Percentiles rank a stretch among this genome's conserved stretches.
Evolutionary conservation across 2,797 vertebrate species (phyloP).

Genomic region (Holocentrus rufus): DNA sequence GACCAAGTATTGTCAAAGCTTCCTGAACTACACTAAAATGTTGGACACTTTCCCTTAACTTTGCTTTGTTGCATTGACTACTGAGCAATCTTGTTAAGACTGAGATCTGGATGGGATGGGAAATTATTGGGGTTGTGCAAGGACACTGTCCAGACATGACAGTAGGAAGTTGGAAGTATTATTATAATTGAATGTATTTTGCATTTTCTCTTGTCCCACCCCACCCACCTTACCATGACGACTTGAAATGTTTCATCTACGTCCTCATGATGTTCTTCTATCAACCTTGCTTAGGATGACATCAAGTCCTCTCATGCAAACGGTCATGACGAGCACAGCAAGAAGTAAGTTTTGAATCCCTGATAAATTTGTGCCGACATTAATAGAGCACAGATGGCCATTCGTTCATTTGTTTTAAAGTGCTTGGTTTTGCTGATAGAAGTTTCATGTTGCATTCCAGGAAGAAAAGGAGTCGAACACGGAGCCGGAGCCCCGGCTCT

Average conservation of each 20-base stretch:
- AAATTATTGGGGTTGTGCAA: slow-evolving; percentile 76
- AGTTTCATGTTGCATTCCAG: slow-evolving; percentile 51
- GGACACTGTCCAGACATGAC: slow-evolving; percentile 74
- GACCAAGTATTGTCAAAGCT: slow-evolving; percentile 77
- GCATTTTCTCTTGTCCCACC: slow-evolving; percentile 89
- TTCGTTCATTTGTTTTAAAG: not conserved
- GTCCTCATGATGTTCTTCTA: slow-evolving; percentile 99
- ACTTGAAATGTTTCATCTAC: slow-evolving; percentile 98
- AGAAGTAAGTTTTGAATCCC: slow-evolving; percentile 88
- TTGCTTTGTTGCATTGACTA: slow-evolving; percentile 77
- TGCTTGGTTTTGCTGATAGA: not conserved
- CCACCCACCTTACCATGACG: slow-evolving; percentile 89
- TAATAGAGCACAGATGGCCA: not conserved
- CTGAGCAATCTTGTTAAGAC: slow-evolving; percentile 69
- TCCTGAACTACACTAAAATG: slow-evolving; percentile 77
- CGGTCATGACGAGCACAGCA: slow-evolving; percentile 95
- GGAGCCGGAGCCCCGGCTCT: slow-evolving; percentile 92
- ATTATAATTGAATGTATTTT: slow-evolving; percentile 84
- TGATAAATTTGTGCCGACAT: not conserved
- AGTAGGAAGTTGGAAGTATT: slow-evolving; percentile 73
- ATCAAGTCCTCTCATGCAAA: slow-evolving; percentile 99
- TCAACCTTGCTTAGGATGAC: slow-evolving; percentile 99
- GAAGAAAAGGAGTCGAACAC: slow-evolving; percentile 95
- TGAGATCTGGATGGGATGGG: slow-evolving; percentile 62
- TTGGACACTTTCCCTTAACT: slow-evolving; percentile 71